Evolutionary conservation across 2,888 invertebrate genomes (phyloP).

Genomic region (Lithophane semibrunnea): DNA sequence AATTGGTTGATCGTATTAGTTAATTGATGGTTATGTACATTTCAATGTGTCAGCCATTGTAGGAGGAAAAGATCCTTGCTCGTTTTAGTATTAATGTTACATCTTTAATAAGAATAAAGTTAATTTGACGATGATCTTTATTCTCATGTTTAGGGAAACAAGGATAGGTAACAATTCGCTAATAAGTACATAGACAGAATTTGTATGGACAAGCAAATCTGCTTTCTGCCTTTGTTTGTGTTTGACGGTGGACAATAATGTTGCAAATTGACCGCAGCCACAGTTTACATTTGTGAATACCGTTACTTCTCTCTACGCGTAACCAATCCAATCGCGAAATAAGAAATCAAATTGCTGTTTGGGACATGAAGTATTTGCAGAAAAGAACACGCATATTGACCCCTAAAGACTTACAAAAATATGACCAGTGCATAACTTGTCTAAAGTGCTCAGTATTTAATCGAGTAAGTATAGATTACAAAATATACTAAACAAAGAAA

Average conservation of each 20-base stretch:
- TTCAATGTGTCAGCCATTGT: not conserved
- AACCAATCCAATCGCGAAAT: slow-evolving; percentile 26
- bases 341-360: slow-evolving; percentile 17
- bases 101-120: not conserved
- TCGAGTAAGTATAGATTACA: not conserved
- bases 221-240: slow-evolving; percentile 10
- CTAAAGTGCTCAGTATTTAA: not conserved
- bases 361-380: not conserved
- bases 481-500: not conserved
- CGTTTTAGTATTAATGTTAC: not conserved
- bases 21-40: not conserved
- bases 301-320: slow-evolving; percentile 42
- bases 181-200: no score
- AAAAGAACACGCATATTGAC: not conserved
- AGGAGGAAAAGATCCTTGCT: slow-evolving; percentile 7
- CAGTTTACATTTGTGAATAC: slow-evolving; percentile 38
- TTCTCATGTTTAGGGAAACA: not conserved
- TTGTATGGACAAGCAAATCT: not conserved
- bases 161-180: no score
- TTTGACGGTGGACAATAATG: slow-evolving; percentile 28
- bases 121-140: not conserved
- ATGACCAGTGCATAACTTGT: not conserved
- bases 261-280: slow-evolving; percentile 31
- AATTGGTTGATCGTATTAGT: slow-evolving; percentile 20
- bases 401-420: not conserved